Conservation (phyloP, 2,797 vertebrate genomes). For the Petrocephalus sullivani region DNA sequence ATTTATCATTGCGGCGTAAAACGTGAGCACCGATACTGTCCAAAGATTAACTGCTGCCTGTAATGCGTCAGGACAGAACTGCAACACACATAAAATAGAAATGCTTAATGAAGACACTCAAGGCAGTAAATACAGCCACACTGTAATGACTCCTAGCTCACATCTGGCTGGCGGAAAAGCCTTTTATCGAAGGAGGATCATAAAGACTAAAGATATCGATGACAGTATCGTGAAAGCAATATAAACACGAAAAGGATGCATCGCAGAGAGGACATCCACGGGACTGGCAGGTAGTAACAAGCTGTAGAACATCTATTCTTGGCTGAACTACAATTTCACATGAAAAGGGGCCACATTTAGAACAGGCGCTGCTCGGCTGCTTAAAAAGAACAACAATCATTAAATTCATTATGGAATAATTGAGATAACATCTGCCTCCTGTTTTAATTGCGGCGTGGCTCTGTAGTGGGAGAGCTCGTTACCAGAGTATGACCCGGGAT, state of each 20-base stretch:
- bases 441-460: conserved; percentile 61
- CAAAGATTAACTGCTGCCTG: conserved; percentile 21
- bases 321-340: conserved; percentile 30
- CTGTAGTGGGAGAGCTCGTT: conserved; percentile 49
- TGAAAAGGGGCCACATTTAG: conserved; percentile 43
- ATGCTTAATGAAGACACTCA: conserved; percentile 13
- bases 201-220: background rate
- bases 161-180: background rate
- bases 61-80: conserved; percentile 12
- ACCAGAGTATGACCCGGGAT: conserved; percentile 51
- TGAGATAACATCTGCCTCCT: conserved; percentile 43
- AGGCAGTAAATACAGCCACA: background rate
- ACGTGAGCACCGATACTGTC: background rate
- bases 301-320: background rate
- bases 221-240: background rate
- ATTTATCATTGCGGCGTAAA: background rate
- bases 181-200: background rate
- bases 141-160: background rate
- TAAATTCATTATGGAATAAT: conserved; percentile 60
- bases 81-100: conserved; percentile 23
- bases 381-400: conserved; percentile 48
- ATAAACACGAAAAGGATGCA: background rate
- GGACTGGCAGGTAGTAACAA: background rate
- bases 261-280: background rate
- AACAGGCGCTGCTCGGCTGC: conserved; percentile 28